These are phyloP conservation scores for Phenacoccus solenopsis DNA, from an alignment of 1,140 invertebrate species.

Conservation along the genomic window DNA sequence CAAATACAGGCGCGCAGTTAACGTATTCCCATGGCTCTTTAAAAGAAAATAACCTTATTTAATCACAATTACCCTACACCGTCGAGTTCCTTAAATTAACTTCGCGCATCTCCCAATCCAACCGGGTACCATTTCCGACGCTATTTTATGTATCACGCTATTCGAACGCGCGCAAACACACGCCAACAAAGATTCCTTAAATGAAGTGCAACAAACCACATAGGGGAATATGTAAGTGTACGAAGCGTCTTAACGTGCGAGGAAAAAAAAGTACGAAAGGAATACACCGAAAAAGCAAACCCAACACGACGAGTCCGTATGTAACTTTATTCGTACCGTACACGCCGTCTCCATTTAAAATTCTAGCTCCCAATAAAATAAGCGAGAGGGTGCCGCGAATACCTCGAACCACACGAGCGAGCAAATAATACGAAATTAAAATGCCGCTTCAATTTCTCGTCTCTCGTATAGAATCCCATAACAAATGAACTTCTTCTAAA, in stretches of 20 bases:
- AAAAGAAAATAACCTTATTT: neutral
- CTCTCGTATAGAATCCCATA: neutral
- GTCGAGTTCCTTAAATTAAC: neutral
- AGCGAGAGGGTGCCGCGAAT: too few species aligned
- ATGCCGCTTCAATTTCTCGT: neutral
- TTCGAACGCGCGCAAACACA: too few species aligned
- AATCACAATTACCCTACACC: neutral
- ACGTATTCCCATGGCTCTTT: neutral
- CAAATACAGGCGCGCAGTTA: neutral
- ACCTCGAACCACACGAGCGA: too few species aligned
- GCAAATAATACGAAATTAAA: constrained; percentile 4
- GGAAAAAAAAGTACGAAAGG: neutral
- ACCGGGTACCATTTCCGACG: too few species aligned
- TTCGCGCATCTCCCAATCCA: too few species aligned
- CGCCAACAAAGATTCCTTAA: too few species aligned
- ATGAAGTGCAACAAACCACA: neutral
- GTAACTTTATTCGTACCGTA: neutral
- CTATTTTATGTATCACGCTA: too few species aligned
- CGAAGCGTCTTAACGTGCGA: neutral
- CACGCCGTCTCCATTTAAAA: too few species aligned
- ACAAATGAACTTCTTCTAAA: neutral
- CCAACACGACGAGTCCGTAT: neutral
- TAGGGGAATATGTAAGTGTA: neutral
- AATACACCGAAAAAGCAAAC: too few species aligned
- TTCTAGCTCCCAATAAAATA: too few species aligned